A percentile compares a stretch with the other conserved stretches of the same genome.
Evolutionary conservation across 2,113 vertebrate species (phyloP).

Genomic region (Prochilodus magdalenae): DNA sequence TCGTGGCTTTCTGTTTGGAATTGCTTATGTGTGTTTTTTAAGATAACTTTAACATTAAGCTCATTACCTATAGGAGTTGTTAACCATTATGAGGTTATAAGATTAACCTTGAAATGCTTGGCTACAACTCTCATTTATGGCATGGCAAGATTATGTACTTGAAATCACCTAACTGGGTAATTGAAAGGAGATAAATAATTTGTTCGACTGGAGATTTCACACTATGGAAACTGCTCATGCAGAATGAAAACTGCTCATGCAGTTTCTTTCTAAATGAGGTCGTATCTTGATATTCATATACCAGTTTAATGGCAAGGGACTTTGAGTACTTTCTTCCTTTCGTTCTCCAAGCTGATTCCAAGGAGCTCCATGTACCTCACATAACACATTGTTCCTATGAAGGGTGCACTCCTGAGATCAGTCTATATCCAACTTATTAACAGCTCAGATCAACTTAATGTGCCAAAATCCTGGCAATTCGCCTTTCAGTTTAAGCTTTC

Average conservation of each 20-base stretch:
- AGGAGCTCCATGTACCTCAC: neutral
- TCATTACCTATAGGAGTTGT: neutral
- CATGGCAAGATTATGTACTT: slow-evolving; percentile 1
- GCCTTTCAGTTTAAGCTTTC: neutral
- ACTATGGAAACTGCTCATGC: neutral
- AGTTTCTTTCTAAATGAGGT: slow-evolving; percentile 9
- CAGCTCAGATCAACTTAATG: slow-evolving; percentile 23
- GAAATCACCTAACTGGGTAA: slow-evolving; percentile 15
- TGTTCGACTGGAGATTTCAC: neutral
- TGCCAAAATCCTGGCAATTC: neutral
- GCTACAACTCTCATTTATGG: slow-evolving; percentile 16
- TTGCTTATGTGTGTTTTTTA: too few species aligned
- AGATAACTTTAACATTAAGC: neutral
- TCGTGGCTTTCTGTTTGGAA: neutral
- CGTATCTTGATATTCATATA: neutral
- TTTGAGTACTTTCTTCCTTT: neutral
- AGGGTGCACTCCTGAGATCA: neutral
- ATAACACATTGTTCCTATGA: slow-evolving; percentile 2
- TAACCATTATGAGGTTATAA: neutral
- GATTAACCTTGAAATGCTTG: slow-evolving; percentile 12
- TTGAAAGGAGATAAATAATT: slow-evolving; percentile 41
- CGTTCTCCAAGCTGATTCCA: neutral
- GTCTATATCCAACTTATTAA: neutral
- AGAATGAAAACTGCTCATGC: neutral
- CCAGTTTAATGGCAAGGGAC: neutral